Evolutionary conservation across 1,140 invertebrate genomes (phyloP).

Genomic region (Spodoptera litura): DNA sequence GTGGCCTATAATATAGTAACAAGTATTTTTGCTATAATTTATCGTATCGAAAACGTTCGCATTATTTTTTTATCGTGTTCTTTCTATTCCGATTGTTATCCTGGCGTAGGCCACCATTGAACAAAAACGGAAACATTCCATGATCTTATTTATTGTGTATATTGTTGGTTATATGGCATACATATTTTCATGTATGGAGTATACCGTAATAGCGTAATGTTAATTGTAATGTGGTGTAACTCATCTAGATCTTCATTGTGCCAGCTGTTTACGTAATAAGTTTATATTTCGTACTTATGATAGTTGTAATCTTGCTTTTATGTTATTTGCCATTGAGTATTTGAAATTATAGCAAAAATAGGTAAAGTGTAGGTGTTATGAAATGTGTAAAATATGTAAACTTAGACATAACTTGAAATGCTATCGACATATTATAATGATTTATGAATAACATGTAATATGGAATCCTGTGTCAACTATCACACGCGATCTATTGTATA

Average conservation of each 20-base stretch:
- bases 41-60: conserved; percentile 76
- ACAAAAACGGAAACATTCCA: conserved; percentile 80
- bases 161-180: conserved; percentile 78
- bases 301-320: conserved; percentile 80
- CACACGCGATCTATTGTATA: conserved; percentile 76
- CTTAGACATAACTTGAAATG: conserved; percentile 58
- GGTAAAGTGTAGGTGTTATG: conserved; percentile 64
- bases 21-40: conserved; percentile 86
- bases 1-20: conserved; percentile 64
- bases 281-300: conserved; percentile 81
- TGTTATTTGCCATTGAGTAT: conserved; percentile 75
- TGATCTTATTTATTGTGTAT: conserved; percentile 86
- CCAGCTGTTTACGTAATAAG: conserved; percentile 82
- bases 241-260: conserved; percentile 83
- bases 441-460: conserved; percentile 46
- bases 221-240: conserved; percentile 76
- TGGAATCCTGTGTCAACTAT: conserved; percentile 69
- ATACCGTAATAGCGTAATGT: conserved; percentile 71
- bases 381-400: conserved; percentile 82
- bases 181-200: conserved; percentile 84
- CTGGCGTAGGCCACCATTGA: conserved; percentile 56
- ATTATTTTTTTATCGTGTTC: conserved; percentile 79
- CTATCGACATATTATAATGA: conserved; percentile 50
- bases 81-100: conserved; percentile 66
- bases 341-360: conserved; percentile 85